Evolutionary conservation across 2,797 vertebrate species (phyloP).

Genomic region (Cephalopachus bancanus): DNA sequence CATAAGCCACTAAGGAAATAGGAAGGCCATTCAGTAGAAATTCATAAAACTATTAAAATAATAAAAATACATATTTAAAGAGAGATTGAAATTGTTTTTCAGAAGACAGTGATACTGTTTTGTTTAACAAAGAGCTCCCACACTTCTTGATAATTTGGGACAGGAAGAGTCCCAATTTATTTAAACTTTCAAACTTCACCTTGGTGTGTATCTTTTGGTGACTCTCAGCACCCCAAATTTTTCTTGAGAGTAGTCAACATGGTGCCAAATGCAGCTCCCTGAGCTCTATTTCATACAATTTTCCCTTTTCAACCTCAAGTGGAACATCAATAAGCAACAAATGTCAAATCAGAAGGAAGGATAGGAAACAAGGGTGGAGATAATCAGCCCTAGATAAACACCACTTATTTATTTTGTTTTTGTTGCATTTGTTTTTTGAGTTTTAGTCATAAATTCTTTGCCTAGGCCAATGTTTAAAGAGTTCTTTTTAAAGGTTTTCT

Average conservation of each 20-base stretch:
- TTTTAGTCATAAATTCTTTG: too few species aligned
- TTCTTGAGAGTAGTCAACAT: not conserved
- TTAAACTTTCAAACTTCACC: not conserved
- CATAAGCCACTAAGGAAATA: conserved; percentile 10
- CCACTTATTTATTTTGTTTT: too few species aligned
- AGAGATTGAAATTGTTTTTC: not conserved
- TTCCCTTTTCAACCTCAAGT: not conserved
- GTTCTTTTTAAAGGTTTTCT: too few species aligned
- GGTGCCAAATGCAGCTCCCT: not conserved
- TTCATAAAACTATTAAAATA: not conserved
- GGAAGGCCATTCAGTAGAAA: not conserved
- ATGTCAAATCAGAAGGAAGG: not conserved
- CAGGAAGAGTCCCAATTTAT: not conserved
- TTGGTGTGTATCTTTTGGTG: not conserved
- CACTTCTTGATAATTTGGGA: not conserved
- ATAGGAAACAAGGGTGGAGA: not conserved
- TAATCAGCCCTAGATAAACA: not conserved
- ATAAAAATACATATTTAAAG: not conserved
- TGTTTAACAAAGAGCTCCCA: not conserved
- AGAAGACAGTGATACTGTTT: not conserved
- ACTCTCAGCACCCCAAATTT: not conserved
- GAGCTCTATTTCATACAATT: not conserved
- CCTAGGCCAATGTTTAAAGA: too few species aligned
- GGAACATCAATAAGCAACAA: not conserved
- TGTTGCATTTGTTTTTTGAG: too few species aligned